A percentile compares a stretch with the other conserved stretches of the same genome.
phyloP scores from a whole-genome alignment of 2,797 vertebrate species.

The Chanos chanos region DNA sequence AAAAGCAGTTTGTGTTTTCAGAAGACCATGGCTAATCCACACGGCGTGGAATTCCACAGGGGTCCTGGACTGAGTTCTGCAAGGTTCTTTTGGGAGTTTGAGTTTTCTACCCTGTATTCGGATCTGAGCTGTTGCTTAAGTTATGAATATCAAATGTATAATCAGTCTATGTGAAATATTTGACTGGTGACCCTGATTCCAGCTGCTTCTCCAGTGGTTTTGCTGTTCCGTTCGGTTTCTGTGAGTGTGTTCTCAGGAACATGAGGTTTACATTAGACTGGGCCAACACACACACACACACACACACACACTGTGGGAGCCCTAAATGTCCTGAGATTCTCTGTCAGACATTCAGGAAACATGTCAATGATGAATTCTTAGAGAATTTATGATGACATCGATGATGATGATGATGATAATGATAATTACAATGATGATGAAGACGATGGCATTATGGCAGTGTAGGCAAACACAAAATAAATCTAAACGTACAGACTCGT shows the following conservation, averaged over 20 bases:
- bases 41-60: too few species aligned
- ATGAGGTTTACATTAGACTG: not conserved
- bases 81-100: too few species aligned
- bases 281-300: not conserved
- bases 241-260: not conserved
- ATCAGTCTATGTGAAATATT: constrained; percentile 26
- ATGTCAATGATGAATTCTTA: not conserved
- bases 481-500: too few species aligned
- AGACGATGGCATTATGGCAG: not conserved
- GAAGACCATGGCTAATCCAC: too few species aligned
- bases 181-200: constrained; percentile 39
- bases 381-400: not conserved
- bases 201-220: not conserved
- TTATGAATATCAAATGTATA: constrained; percentile 48
- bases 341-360: not conserved
- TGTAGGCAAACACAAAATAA: too few species aligned
- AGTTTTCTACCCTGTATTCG: too few species aligned
- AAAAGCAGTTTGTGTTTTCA: too few species aligned
- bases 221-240: not conserved
- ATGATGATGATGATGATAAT: not conserved
- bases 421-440: not conserved
- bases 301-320: not conserved
- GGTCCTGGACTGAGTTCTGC: too few species aligned
- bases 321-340: not conserved
- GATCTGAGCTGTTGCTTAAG: constrained; percentile 11